Evolutionary conservation across 2,113 vertebrate genomes (phyloP), one percentile per base, ranked within the genome.

Genomic region (Hemichromis elongatus): DNA sequence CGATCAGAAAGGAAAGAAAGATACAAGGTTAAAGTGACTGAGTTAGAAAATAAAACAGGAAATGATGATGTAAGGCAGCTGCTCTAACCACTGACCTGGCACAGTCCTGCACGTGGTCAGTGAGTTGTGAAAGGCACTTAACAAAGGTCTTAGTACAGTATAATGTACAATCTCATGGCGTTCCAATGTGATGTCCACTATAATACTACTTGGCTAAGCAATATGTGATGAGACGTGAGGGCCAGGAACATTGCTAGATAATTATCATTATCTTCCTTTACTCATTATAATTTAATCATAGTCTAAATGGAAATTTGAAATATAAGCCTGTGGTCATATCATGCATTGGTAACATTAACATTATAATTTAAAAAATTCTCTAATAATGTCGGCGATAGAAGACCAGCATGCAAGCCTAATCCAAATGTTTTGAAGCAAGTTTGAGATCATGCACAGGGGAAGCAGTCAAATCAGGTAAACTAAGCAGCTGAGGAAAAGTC

Each of bases 231-330:
- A 85, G 24, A 82, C 54, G 0, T 1, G 47, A 68, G 26, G 14
- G 79, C 18, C 13, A n/a, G 9, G 30, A 45, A 6, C 47, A 84
- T 79, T 79, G 40, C 21, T 6, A 55, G 52, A 45, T 82, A 77
- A 90, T 90, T 86, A 83, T 81, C 77, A 53, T 87, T 84, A 84
- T 79, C 84, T 70, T 59, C 73, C 82, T 59, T n/a, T 28, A 1
- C 47, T 84, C 83, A 81, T 92, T 90, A 92, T 68, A 82, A 77
- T 79, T 88, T 81, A 86, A 90, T 92, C 84, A 80, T 42, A 16
- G 42, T 53, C 75, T 73, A 90, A 92, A 82, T 85, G 79, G 61
- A 80, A 61, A 80, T 83, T 81, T 57, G 30, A 70, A 77, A 56
- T 13, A 68, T 4, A n/a, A 37, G 26, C 42, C 19, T 35, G 52